phyloP scores from a whole-genome alignment of 2,888 invertebrate genomes.

The Scotopteryx bipunctaria region DNA sequence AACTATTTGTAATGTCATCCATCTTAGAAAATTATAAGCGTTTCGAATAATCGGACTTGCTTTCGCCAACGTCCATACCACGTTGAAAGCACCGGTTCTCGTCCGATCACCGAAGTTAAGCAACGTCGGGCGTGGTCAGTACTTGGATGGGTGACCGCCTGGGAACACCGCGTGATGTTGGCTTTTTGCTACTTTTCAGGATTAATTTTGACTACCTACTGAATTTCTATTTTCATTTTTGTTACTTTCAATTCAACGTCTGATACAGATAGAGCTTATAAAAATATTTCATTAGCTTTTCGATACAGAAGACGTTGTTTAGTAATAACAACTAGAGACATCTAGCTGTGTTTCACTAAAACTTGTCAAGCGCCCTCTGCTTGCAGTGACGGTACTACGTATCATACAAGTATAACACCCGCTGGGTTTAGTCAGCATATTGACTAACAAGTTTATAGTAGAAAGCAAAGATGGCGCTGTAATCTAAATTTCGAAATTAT shows the following conservation, averaged over 20 bases:
- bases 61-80: slow-evolving; percentile 64
- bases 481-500: background rate
- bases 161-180: slow-evolving; percentile 71
- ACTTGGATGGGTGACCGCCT: slow-evolving; percentile 80
- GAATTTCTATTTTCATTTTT: no score
- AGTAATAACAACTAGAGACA: slow-evolving; percentile 19
- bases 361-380: slow-evolving; percentile 20
- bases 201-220: no score
- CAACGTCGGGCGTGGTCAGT: slow-evolving; percentile 79
- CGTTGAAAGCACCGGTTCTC: slow-evolving; percentile 70
- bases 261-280: no score
- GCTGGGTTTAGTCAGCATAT: background rate
- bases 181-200: slow-evolving; percentile 50
- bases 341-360: slow-evolving; percentile 12
- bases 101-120: slow-evolving; percentile 81
- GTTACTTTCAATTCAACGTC: no score
- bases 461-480: slow-evolving; percentile 14
- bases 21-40: no score
- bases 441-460: background rate
- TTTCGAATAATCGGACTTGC: no score
- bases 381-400: background rate
- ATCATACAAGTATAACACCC: background rate
- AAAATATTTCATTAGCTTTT: no score
- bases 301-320: no score
- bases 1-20: no score